These are phyloP conservation scores for Leuctra nigra DNA, from an alignment of 2,888 invertebrate species.

Conservation along the genomic window DNA sequence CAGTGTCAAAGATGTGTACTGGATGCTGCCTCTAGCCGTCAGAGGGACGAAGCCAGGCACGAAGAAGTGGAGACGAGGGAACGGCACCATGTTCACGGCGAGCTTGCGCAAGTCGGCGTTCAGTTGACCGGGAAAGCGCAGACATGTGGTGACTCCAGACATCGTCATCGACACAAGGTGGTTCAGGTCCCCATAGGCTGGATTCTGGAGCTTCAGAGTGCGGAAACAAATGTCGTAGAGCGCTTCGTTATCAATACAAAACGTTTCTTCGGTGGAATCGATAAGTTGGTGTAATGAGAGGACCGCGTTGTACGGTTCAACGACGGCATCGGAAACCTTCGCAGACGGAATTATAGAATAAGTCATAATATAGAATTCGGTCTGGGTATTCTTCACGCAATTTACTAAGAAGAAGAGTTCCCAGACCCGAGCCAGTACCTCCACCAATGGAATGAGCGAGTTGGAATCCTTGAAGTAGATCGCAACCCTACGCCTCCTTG, in stretches of 20 bases:
- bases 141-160: slow-evolving; percentile 84
- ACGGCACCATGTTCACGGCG: no score
- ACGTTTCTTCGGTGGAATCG: slow-evolving; percentile 84
- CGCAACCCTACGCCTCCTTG: slow-evolving; percentile 49
- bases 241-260: slow-evolving; percentile 76
- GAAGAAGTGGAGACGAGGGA: no score
- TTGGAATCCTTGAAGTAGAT: slow-evolving; percentile 60
- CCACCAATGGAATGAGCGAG: slow-evolving; percentile 79
- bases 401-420: slow-evolving; percentile 78
- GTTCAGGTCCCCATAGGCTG: slow-evolving; percentile 85
- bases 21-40: no score
- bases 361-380: slow-evolving; percentile 47
- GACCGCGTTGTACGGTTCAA: slow-evolving; percentile 81
- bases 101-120: no score
- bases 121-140: no score
- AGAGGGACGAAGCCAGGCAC: no score
- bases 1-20: no score
- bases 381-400: slow-evolving; percentile 85
- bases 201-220: slow-evolving; percentile 74
- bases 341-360: background rate
- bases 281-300: slow-evolving; percentile 79
- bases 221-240: slow-evolving; percentile 81
- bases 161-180: slow-evolving; percentile 81
- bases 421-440: slow-evolving; percentile 85
- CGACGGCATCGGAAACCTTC: slow-evolving; percentile 63